Base-by-base conservation (phyloP, 1,140 invertebrate genomes). In the Leptinotarsa undecemlineata region DNA sequence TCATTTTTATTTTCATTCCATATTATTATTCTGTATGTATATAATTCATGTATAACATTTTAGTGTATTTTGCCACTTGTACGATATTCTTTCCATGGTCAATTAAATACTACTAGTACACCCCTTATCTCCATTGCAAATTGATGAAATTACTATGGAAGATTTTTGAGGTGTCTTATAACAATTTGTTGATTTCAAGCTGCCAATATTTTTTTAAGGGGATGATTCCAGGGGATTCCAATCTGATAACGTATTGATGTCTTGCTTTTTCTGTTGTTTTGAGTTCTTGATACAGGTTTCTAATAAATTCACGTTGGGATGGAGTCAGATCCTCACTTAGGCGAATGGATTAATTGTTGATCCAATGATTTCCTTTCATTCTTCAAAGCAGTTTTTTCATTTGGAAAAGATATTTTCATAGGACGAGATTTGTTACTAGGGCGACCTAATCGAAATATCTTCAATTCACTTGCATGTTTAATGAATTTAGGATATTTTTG, bases 351-450 rank as follows among this genome's bases (percentile, higher is more conserved):
- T 21, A 14, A 63, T 63, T 63, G 4, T 8, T 63, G 4, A 19
- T 15, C 62, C 62, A 63, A 63, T 63, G 21, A 19, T 63, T 63
- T 63, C 19, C 62, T 6, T 63, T 63, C 19, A 63, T 63, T 63
- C 19, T 63, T 20, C 62, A 63, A 20, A 20, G 62, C 62, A 63
- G 13, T 63, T 13, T 63, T 63, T 23, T 63, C 62, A 63, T 1
- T 14, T 23, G 19, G 62, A 63, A 63, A 63, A 63, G 62, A 63
- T 63, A 13, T 63, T 63, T 63, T 63, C 62, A 63, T 26, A 60
- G 19, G 62, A 20, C 62, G 62, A 19, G 62, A 17, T 20, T 63
- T 63, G 23, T 63, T 63, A 63, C 62, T 63, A 63, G 62, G 62
- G 19, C 62, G 62, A 63, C 62, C 15, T 13, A 63, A 63, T 63